Conservation (phyloP, 2,797 vertebrate genomes). For the Toxotes lorentzi region DNA sequence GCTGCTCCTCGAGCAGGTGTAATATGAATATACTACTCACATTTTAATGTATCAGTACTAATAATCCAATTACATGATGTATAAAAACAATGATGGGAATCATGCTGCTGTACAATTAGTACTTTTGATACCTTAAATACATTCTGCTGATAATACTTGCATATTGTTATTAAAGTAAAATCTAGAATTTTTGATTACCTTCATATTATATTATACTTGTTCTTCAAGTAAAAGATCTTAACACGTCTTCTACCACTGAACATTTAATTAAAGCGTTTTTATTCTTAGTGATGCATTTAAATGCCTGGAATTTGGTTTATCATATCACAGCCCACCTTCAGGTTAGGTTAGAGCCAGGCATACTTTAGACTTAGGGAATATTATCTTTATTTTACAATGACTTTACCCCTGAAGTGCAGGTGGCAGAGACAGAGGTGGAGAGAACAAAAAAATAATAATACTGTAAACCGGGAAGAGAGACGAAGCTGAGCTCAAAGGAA, state of each 20-base stretch:
- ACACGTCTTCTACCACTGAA: not conserved
- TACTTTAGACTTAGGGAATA: not conserved
- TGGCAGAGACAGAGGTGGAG: slow-evolving; percentile 15
- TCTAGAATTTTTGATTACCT: no score
- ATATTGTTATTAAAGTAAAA: no score
- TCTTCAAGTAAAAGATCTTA: not conserved
- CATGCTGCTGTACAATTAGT: not conserved
- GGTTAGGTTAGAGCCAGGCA: not conserved
- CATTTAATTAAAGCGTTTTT: not conserved
- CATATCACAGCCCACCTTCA: not conserved
- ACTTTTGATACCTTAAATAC: not conserved
- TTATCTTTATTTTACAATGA: not conserved
- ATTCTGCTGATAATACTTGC: no score
- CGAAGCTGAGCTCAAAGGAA: slow-evolving; percentile 48
- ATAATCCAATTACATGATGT: no score
- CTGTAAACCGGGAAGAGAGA: slow-evolving; percentile 9
- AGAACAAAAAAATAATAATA: slow-evolving; percentile 2
- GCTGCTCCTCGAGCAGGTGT: no score
- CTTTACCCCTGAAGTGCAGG: not conserved
- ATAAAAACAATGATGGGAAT: not conserved
- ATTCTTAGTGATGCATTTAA: no score
- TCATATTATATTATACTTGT: no score
- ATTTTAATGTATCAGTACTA: no score
- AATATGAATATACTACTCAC: no score
- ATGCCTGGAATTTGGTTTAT: not conserved